Evolutionary conservation across 2,888 invertebrate species (phyloP).

Genomic region (Cantharis flavilabris): DNA sequence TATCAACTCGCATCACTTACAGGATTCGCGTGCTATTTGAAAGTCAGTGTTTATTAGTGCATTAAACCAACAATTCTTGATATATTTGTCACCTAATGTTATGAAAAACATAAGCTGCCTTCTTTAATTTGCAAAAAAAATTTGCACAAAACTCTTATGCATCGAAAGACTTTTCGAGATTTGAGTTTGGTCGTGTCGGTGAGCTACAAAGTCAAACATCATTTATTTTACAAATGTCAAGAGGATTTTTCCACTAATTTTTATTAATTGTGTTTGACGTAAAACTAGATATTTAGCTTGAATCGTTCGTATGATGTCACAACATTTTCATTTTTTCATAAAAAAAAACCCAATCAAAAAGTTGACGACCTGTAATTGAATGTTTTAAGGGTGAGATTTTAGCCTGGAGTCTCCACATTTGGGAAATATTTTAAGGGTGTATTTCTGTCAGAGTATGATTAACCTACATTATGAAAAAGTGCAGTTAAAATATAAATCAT

Average conservation of each 20-base stretch:
- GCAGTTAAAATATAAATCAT: neutral
- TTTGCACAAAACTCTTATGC: neutral
- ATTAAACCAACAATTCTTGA: neutral
- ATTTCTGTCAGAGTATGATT: neutral
- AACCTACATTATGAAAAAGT: neutral
- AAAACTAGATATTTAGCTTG: neutral
- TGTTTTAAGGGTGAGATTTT: neutral
- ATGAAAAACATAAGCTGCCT: neutral
- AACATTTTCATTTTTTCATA: neutral
- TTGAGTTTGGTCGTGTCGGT: neutral
- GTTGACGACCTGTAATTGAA: neutral
- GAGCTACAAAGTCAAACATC: neutral
- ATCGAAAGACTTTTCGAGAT: neutral
- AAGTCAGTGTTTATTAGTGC: conserved; percentile 3
- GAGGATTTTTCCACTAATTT: neutral
- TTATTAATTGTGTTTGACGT: neutral
- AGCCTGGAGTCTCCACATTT: neutral
- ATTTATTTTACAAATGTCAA: neutral
- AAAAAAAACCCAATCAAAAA: neutral
- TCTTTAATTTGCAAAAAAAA: neutral
- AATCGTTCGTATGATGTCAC: neutral
- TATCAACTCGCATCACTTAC: conserved; percentile 6
- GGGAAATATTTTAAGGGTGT: neutral
- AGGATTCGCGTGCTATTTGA: conserved; percentile 20
- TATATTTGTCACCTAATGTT: neutral